These are phyloP conservation scores for Mormoops blainvillei DNA, from an alignment of 2,113 vertebrate genomes.

Conservation along the genomic window DNA sequence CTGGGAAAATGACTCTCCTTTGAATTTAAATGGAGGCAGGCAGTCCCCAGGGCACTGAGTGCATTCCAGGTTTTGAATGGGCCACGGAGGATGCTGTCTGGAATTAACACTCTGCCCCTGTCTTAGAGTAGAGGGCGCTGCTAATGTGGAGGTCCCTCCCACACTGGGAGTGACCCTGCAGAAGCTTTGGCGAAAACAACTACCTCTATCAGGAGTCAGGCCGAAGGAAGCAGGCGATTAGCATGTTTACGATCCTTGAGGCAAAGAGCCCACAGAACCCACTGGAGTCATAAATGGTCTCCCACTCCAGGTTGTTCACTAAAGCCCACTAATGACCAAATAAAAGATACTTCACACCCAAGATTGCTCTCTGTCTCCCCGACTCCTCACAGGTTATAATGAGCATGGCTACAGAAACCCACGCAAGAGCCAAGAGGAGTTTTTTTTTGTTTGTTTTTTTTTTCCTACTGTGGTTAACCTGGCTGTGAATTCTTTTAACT, in stretches of 20 bases:
- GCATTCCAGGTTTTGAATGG: conserved; percentile 36
- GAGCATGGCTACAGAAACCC: background rate
- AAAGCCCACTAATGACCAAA: conserved; percentile 58
- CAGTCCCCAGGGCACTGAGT: conserved; percentile 29
- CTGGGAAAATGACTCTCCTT: conserved; percentile 63
- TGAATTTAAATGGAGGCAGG: conserved; percentile 73
- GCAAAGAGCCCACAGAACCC: conserved; percentile 44
- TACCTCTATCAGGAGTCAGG: conserved; percentile 1
- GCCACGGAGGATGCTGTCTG: background rate
- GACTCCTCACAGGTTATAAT: background rate
- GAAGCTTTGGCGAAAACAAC: conserved; percentile 54
- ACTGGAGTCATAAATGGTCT: conserved; percentile 35
- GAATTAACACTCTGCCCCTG: background rate
- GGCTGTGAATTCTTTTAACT: background rate
- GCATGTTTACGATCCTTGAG: conserved; percentile 60
- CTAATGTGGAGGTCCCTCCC: background rate
- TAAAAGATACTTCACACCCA: conserved; percentile 35
- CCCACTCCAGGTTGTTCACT: background rate
- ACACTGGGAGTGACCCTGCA: background rate
- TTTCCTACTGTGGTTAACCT: background rate
- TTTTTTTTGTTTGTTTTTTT: too few relatives aligned
- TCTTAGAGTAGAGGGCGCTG: background rate
- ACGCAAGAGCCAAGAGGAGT: background rate
- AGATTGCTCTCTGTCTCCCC: background rate
- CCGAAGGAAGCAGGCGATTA: conserved; percentile 54